Evolutionary conservation across 2,797 vertebrate genomes (phyloP), one percentile per base, ranked within the genome.

Genomic region (Falco cherrug): DNA sequence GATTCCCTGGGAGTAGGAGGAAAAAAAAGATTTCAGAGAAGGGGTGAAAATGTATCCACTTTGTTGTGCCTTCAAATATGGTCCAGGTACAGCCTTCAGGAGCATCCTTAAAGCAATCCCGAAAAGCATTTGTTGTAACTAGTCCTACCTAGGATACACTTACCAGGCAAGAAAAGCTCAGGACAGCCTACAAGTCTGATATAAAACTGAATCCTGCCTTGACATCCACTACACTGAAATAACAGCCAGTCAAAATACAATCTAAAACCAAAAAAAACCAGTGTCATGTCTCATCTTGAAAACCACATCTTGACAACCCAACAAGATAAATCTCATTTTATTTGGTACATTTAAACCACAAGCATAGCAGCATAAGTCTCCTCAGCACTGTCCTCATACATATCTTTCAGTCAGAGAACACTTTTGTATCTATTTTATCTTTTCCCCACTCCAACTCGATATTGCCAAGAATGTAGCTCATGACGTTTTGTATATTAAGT

Each of bases 341-440:
- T 13, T 22, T 10, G 20, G 41, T 10, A 19, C 28, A 22, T 35
- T 86, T 24, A 68, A 84, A 50, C 26, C 35, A 31, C 54, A 41
- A 19, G 64, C 4, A 5, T 50, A 51, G 24, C 16, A 16, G 33
- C 1, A 0, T 3, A 16, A 43, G 16, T 17, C 29, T 29, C 70
- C 61, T 70, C 37, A 14, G 79, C 21, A 4, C 0, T 29, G 35
- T 9, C 41, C 31, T 67, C 48, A 11, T 4, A 7, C 11, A 6
- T 0, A 35, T 33, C 76, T 43, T 39, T 39, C 57, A 11, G 10
- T 5, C 39, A 68, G 37, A 39, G 51, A 50, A 41, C 22, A 22
- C 37, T 64, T 47, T 61, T 35, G 11, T 4, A 37, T 6, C 63
- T 33, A 45, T 54, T 86, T 79, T 21, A n/a, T 68, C 70, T 87